Base-by-base conservation (phyloP, 2,888 invertebrate species). In the Rhyacophila evoluta region DNA sequence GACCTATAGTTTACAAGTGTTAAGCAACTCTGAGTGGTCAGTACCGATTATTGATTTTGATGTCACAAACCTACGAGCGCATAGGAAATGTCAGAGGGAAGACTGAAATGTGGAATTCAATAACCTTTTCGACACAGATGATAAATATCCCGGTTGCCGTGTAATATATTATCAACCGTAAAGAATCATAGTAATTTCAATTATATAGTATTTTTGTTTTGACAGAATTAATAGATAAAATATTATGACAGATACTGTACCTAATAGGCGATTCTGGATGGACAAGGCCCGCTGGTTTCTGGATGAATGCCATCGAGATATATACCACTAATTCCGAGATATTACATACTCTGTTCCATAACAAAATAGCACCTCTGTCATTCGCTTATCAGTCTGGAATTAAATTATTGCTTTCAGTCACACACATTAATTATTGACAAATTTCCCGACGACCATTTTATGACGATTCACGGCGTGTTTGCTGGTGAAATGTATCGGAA, bases 41-140 rank as follows among this genome's bases (percentile, higher is more conserved):
- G 33, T 28, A 33, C 41, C 68, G 72, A 68, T 73, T 77, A 77
- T 77, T 73, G 77, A 77, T 77, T 77, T 77, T 77, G 38, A 77
- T 67, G 33, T 38, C 68, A 73, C 41, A 71, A 55, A 73, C 73
- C 38, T 68, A 19, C 25, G 25, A 38, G 11, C 71, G 27, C 33
- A 39, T 73, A 28, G 25, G 55, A 41, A 41, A 15, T 15, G 12
- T 15, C 15, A 15, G 6, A 1, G 15, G 41, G 41, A 55, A 55
- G 55, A 25, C 55, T 55, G 10, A 55, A 19, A 55, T 0, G 55
- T 19, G 15, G 5, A 8, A 1, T 55, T 55, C 5, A 55, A 55
- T 8, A 8, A 19, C 12, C 25, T 8, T 55, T 2, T 10, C n/a
- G 15, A 5, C 2, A 39, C 12, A 12, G 15, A 12, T 4, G 5